Evolutionary conservation across 2,888 invertebrate species (phyloP).

Genomic region (Lomographa bimaculata): DNA sequence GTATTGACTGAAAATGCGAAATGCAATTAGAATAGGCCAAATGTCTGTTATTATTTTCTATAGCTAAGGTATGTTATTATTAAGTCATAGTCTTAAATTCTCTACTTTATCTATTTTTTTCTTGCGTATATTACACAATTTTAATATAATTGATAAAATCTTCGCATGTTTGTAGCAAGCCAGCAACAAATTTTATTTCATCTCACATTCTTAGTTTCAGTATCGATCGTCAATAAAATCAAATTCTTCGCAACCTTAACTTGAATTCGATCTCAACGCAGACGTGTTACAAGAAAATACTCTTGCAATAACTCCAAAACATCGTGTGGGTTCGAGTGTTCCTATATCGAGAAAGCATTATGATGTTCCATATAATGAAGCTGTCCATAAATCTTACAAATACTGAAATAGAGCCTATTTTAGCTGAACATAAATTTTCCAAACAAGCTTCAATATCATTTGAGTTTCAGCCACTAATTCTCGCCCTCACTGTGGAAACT

Average conservation of each 20-base stretch:
- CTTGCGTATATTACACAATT: no score
- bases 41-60: no score
- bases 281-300: slow-evolving; percentile 11
- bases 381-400: slow-evolving; percentile 7
- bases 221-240: no score
- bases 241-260: slow-evolving; percentile 1
- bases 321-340: slow-evolving; percentile 12
- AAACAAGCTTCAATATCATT: slow-evolving; percentile 50
- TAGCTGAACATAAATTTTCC: slow-evolving; percentile 34
- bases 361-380: slow-evolving; percentile 17
- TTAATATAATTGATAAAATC: no score
- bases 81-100: no score
- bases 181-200: no score
- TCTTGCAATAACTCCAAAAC: slow-evolving; percentile 10
- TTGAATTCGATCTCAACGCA: slow-evolving; percentile 8
- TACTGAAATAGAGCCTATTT: slow-evolving; percentile 13
- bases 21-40: no score
- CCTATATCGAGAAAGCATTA: slow-evolving; percentile 19
- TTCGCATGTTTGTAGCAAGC: no score
- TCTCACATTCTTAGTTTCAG: no score
- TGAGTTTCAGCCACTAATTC: slow-evolving; percentile 50
- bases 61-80: no score
- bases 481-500: slow-evolving; percentile 31
- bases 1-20: no score
- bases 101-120: no score